These are phyloP conservation scores for Nomada flava DNA, from an alignment of 2,888 invertebrate genomes.

Conservation along the genomic window DNA sequence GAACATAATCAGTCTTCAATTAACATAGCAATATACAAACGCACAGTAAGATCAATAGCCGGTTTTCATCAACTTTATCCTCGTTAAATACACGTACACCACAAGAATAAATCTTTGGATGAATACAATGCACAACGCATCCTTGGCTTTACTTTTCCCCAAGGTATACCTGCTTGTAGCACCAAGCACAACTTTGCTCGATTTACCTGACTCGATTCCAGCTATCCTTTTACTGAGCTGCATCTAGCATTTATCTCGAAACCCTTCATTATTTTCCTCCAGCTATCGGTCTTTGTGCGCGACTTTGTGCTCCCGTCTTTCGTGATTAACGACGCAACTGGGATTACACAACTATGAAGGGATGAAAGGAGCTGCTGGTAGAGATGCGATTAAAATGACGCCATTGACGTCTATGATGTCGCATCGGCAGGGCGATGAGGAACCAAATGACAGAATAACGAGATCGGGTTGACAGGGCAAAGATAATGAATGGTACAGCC, in stretches of 20 bases:
- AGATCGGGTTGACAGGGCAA: constrained; percentile 22
- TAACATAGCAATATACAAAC: too few species aligned
- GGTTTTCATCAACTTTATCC: too few species aligned
- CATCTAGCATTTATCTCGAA: constrained; percentile 43
- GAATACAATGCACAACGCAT: too few species aligned
- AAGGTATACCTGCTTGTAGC: not conserved
- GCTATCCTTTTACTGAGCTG: constrained; percentile 1
- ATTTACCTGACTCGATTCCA: not conserved
- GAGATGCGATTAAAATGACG: constrained; percentile 53
- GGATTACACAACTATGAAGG: constrained; percentile 19
- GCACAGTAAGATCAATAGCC: too few species aligned
- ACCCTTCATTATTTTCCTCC: constrained; percentile 22
- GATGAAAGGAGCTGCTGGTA: constrained; percentile 24
- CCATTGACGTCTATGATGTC: constrained; percentile 54
- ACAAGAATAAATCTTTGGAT: too few species aligned
- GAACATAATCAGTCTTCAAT: too few species aligned
- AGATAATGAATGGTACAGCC: constrained; percentile 38
- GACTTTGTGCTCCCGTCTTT: constrained; percentile 15
- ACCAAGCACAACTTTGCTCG: not conserved
- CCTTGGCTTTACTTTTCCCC: not conserved
- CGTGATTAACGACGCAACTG: constrained; percentile 41
- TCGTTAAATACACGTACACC: too few species aligned
- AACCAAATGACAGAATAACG: constrained; percentile 34
- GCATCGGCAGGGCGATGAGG: constrained; percentile 43
- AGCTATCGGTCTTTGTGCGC: constrained; percentile 31